These are phyloP conservation scores for Neodiprion pinetum DNA, from an alignment of 1,140 invertebrate species.

Conservation along the genomic window DNA sequence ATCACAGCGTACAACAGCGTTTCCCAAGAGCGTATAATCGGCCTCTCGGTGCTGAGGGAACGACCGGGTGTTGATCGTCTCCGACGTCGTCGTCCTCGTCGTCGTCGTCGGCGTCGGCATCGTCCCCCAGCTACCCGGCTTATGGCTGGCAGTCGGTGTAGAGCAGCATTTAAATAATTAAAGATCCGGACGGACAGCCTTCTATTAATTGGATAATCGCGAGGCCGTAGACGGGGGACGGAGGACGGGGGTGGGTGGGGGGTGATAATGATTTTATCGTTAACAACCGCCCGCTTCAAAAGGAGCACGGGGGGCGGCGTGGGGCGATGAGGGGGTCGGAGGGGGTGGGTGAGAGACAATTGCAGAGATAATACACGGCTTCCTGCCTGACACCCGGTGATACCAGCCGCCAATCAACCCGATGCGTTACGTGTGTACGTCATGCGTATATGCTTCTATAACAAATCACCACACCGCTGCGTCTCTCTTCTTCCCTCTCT, in stretches of 20 bases:
- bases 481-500: too few species aligned
- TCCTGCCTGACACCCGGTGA: constrained; percentile 62
- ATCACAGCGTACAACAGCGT: too few species aligned
- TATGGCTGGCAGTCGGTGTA: constrained; percentile 13
- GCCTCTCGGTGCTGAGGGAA: too few species aligned
- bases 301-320: constrained; percentile 17
- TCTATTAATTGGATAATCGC: constrained; percentile 61
- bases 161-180: constrained; percentile 57
- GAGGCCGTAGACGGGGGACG: constrained; percentile 20
- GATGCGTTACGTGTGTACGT: too few species aligned
- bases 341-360: constrained; percentile 54
- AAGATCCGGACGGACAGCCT: constrained; percentile 37
- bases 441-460: too few species aligned
- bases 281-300: constrained; percentile 42
- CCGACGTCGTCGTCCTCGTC: background rate
- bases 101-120: background rate
- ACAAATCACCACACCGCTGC: too few species aligned
- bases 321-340: constrained; percentile 10
- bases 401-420: constrained; percentile 48
- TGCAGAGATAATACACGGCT: constrained; percentile 60
- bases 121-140: background rate
- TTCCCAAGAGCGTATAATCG: too few species aligned
- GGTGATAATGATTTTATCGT: constrained; percentile 63
- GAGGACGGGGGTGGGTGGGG: constrained; percentile 38
- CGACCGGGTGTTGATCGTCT: background rate